These are phyloP conservation scores for Grallaria varia DNA, from an alignment of 2,113 vertebrate species.

Conservation along the genomic window DNA sequence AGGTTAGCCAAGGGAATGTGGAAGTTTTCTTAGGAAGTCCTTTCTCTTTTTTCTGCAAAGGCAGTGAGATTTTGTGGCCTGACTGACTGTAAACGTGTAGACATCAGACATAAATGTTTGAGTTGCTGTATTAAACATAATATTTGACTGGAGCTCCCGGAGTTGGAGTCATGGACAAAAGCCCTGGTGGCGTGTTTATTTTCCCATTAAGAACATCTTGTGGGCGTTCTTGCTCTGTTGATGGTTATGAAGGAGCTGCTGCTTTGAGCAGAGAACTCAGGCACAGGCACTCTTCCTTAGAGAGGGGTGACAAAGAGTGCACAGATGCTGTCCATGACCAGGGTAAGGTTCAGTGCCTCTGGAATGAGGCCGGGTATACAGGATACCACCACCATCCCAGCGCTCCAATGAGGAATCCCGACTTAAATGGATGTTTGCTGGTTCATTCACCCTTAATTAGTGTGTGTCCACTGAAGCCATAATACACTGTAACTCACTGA, in stretches of 20 bases:
- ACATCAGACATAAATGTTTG: not conserved
- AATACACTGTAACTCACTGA: not conserved
- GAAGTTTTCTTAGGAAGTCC: not conserved
- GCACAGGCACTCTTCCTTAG: not conserved
- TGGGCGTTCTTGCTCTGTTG: not conserved
- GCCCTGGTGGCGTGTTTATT: not conserved
- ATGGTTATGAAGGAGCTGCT: not conserved
- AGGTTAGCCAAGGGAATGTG: rapidly evolving
- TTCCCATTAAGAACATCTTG: not conserved
- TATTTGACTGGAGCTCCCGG: not conserved
- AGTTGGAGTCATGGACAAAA: not conserved
- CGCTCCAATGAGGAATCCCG: rapidly evolving
- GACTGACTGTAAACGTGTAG: not conserved
- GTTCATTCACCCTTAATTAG: not conserved
- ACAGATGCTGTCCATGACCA: not conserved
- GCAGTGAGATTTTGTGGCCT: not conserved
- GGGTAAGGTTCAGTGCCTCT: not conserved
- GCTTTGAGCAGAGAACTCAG: not conserved
- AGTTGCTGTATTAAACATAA: not conserved
- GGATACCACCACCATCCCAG: not conserved
- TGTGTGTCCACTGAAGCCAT: not conserved
- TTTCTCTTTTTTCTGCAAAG: not conserved
- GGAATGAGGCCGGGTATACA: not conserved
- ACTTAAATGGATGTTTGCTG: not conserved
- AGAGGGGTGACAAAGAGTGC: not conserved